These are phyloP conservation scores for Ophion ellenae DNA, from an alignment of 2,888 invertebrate genomes.

Conservation along the genomic window DNA sequence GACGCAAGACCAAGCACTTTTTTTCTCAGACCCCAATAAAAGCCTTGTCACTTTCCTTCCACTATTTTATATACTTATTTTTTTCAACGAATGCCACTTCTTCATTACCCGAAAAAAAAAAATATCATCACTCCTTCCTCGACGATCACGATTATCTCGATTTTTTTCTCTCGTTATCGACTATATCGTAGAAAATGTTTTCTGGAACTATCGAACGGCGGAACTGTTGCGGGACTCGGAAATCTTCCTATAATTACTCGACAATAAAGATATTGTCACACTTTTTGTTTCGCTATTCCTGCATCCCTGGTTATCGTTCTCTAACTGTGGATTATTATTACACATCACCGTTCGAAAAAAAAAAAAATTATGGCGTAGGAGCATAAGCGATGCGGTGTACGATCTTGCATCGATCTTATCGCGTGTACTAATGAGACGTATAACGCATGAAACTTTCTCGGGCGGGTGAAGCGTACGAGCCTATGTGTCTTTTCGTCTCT, in stretches of 20 bases:
- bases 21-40: too few relatives aligned
- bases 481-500: not conserved
- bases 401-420: conserved; percentile 23
- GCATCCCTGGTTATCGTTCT: not conserved
- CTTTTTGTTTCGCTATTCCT: not conserved
- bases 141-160: too few relatives aligned
- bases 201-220: not conserved
- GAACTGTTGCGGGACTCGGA: not conserved
- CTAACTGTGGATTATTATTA: not conserved
- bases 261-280: not conserved
- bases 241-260: not conserved
- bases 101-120: too few relatives aligned
- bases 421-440: conserved; percentile 25
- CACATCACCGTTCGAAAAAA: not conserved
- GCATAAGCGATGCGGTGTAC: not conserved
- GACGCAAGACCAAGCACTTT: too few relatives aligned
- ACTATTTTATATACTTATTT: too few relatives aligned
- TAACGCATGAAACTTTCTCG: not conserved
- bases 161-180: not conserved
- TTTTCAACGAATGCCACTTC: too few relatives aligned
- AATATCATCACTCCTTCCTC: too few relatives aligned
- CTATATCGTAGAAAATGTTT: not conserved
- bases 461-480: not conserved
- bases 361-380: not conserved
- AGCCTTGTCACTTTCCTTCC: too few relatives aligned